Evolutionary conservation across 1,140 invertebrate species (phyloP).

Genomic region (Dreissena rostriformis): DNA sequence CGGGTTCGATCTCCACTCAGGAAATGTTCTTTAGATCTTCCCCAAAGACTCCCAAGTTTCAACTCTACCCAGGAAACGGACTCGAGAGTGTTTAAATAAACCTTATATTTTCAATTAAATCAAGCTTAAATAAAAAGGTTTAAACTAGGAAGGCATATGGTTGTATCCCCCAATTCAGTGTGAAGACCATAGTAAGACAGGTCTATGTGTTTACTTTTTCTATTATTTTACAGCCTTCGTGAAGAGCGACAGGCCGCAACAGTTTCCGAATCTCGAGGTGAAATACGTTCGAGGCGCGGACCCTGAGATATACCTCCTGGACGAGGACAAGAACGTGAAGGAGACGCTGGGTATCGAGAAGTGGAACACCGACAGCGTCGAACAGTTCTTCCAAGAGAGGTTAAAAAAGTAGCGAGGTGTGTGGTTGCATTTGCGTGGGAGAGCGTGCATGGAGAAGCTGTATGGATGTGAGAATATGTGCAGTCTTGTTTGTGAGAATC

Average conservation of each 20-base stretch:
- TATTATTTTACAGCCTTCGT: constrained; percentile 88
- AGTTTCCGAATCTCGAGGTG: constrained; percentile 94
- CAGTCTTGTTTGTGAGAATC: background rate
- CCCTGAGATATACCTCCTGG: constrained; percentile 94
- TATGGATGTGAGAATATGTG: background rate
- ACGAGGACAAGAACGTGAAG: constrained; percentile 82
- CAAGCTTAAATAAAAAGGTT: no score
- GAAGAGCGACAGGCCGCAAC: constrained; percentile 92
- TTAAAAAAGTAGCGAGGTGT: constrained; percentile 80
- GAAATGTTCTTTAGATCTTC: no score
- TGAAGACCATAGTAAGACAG: background rate
- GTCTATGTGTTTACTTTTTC: background rate
- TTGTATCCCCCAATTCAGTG: background rate
- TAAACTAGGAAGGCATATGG: background rate
- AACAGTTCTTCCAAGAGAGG: constrained; percentile 95
- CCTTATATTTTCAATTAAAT: no score
- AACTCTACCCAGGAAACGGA: no score
- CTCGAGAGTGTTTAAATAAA: no score
- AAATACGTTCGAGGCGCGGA: constrained; percentile 95
- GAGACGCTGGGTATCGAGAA: constrained; percentile 95
- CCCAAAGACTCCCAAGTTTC: no score
- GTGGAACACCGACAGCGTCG: constrained; percentile 97
- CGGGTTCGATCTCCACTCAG: no score
- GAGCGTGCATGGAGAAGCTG: background rate
- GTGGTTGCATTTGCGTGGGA: background rate